Evolutionary conservation across 2,888 invertebrate genomes (phyloP).

Genomic region (Sinotaia quadrata): DNA sequence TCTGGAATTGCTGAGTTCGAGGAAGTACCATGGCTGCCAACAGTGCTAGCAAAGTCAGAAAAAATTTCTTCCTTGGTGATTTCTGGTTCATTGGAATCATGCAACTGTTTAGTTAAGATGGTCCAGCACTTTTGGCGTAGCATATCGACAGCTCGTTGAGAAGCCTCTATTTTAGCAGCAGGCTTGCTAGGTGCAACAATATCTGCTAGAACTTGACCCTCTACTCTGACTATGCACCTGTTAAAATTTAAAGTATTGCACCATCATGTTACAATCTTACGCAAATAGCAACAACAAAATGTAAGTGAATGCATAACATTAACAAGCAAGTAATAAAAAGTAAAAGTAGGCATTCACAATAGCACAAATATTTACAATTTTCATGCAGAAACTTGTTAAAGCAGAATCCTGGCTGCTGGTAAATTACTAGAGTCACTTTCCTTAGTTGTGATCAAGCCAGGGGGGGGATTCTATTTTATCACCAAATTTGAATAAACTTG

Average conservation of each 20-base stretch:
- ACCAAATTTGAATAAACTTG: too few relatives aligned
- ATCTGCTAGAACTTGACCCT: slow-evolving; percentile 50
- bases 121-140: slow-evolving; percentile 63
- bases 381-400: too few relatives aligned
- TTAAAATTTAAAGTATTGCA: background rate
- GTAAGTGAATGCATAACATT: background rate
- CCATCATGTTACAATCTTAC: background rate
- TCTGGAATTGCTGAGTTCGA: slow-evolving; percentile 46
- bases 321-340: background rate
- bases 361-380: too few relatives aligned
- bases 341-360: too few relatives aligned
- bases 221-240: slow-evolving; percentile 50
- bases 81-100: slow-evolving; percentile 49
- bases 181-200: slow-evolving; percentile 42
- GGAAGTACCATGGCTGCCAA: background rate
- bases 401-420: too few relatives aligned
- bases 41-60: slow-evolving; percentile 48
- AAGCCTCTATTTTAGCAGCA: slow-evolving; percentile 51
- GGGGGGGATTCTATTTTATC: too few relatives aligned
- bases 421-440: too few relatives aligned
- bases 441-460: too few relatives aligned
- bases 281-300: too few relatives aligned
- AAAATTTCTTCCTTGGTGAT: slow-evolving; percentile 56
- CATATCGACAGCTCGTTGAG: slow-evolving; percentile 49
- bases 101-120: slow-evolving; percentile 58